These are phyloP conservation scores for Spodoptera litura DNA, from an alignment of 1,140 invertebrate species.

Conservation along the genomic window DNA sequence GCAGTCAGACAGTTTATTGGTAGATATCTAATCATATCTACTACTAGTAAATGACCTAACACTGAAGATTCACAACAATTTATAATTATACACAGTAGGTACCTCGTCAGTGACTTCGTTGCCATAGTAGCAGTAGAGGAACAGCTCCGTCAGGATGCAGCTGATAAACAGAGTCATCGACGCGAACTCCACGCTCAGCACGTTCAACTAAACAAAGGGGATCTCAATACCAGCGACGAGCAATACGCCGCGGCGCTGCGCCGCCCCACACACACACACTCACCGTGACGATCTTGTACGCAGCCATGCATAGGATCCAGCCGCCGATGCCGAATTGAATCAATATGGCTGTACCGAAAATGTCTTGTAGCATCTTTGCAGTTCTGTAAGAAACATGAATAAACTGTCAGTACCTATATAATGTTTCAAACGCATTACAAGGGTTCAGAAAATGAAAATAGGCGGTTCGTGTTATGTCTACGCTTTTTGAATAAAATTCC, in stretches of 20 bases:
- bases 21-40: too few species aligned
- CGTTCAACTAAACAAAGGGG: conserved; percentile 58
- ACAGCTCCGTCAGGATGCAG: conserved; percentile 79
- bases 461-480: too few species aligned
- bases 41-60: too few species aligned
- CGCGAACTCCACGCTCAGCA: conserved; percentile 75
- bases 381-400: conserved; percentile 52
- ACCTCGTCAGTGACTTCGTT: conserved; percentile 77
- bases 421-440: not conserved
- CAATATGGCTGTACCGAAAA: conserved; percentile 70
- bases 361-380: conserved; percentile 62
- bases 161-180: conserved; percentile 77
- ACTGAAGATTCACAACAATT: too few species aligned
- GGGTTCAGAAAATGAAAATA: not conserved
- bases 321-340: conserved; percentile 77
- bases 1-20: too few species aligned
- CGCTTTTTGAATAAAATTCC: too few species aligned
- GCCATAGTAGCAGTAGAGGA: conserved; percentile 79
- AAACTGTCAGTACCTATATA: not conserved
- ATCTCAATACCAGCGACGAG: too few species aligned
- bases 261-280: conserved; percentile 12
- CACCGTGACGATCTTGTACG: conserved; percentile 75
- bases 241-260: too few species aligned
- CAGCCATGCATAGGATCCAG: conserved; percentile 79
- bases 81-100: not conserved